Conservation (phyloP, 2,797 vertebrate genomes). For the Pangasius macronema region DNA sequence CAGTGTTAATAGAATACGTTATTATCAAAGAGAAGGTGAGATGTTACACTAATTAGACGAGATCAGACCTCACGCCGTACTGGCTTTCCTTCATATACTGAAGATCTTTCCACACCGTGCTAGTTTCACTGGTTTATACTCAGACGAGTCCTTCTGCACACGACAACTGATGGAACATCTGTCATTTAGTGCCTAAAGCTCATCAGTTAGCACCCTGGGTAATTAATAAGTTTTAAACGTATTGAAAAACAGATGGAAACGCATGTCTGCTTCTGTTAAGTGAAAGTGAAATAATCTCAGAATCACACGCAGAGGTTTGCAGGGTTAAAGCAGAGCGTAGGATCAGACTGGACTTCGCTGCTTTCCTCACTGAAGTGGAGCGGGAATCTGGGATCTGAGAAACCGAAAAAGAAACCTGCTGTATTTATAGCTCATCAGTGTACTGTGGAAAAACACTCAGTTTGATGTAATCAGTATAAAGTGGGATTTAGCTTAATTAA, state of each 20-base stretch:
- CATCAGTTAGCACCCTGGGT: background rate
- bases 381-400: background rate
- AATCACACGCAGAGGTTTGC: background rate
- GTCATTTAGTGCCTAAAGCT: background rate
- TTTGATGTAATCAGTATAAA: background rate
- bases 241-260: background rate
- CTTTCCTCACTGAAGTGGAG: background rate
- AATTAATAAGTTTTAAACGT: background rate
- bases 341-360: background rate
- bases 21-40: background rate
- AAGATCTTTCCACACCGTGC: background rate
- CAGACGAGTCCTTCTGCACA: background rate
- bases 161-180: background rate
- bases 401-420: background rate
- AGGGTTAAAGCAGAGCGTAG: background rate
- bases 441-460: background rate
- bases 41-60: background rate
- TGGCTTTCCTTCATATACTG: background rate
- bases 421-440: background rate
- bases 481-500: background rate
- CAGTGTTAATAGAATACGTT: background rate
- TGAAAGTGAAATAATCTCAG: background rate
- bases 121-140: background rate
- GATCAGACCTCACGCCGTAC: background rate
- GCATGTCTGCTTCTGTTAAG: background rate